Evolutionary conservation across 1,140 invertebrate species (phyloP).

Genomic region (Zelostemma sp.): DNA sequence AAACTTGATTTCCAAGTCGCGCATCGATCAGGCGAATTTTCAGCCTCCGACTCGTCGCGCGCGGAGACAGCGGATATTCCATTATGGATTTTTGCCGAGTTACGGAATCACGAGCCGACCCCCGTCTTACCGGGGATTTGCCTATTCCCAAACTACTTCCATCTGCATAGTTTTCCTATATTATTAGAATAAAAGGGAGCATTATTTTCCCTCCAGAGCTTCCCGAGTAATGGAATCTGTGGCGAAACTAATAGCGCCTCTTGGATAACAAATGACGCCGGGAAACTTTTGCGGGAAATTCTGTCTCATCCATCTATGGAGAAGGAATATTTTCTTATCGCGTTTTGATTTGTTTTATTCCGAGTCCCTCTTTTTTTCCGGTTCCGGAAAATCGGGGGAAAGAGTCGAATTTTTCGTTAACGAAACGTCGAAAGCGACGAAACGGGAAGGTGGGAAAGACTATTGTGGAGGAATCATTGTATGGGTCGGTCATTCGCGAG

Average conservation of each 20-base stretch:
- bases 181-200: too few relatives aligned
- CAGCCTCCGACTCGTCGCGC: slow-evolving; percentile 8
- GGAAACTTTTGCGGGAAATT: too few relatives aligned
- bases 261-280: neutral
- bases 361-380: slow-evolving; percentile 10
- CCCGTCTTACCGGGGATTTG: slow-evolving; percentile 2
- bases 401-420: slow-evolving; percentile 26
- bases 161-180: too few relatives aligned
- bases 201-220: neutral
- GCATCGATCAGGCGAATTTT: slow-evolving; percentile 22
- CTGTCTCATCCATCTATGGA: too few relatives aligned
- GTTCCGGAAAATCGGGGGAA: slow-evolving; percentile 11
- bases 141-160: slow-evolving; percentile 1
- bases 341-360: neutral
- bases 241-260: neutral
- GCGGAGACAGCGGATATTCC: slow-evolving; percentile 6
- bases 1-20: slow-evolving; percentile 23
- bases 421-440: slow-evolving; percentile 11
- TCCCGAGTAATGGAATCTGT: neutral
- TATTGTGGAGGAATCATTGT: slow-evolving; percentile 47
- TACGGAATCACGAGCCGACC: slow-evolving; percentile 7
- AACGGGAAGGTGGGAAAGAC: slow-evolving; percentile 34
- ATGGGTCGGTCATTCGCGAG: slow-evolving; percentile 48
- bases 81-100: slow-evolving; percentile 24
- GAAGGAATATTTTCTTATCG: neutral